Evolutionary conservation across 2,113 vertebrate genomes (phyloP).

Genomic region (Orientallactaga bullata): DNA sequence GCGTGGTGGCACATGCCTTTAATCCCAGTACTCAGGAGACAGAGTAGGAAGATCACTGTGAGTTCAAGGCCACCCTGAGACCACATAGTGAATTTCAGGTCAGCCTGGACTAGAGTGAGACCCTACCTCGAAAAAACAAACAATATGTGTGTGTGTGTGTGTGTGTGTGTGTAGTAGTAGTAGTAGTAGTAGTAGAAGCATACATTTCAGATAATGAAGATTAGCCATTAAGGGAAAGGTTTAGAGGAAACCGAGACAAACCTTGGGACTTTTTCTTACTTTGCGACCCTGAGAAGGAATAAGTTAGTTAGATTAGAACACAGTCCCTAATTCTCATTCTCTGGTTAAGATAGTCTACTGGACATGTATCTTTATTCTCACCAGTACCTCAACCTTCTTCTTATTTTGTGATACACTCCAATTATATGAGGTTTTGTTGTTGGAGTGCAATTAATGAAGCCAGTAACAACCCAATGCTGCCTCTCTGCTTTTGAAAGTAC

Average conservation of each 20-base stretch:
- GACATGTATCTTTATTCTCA: not conserved
- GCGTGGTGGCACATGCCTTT: no score
- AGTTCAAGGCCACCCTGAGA: no score
- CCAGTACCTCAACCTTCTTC: not conserved
- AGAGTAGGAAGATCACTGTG: no score
- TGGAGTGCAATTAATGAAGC: not conserved
- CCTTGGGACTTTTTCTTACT: not conserved
- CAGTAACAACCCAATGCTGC: not conserved
- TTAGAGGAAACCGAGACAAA: not conserved
- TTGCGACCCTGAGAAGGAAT: not conserved
- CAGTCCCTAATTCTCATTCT: not conserved
- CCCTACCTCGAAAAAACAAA: no score
- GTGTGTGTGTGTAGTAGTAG: no score
- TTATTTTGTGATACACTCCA: not conserved
- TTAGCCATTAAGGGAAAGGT: not conserved
- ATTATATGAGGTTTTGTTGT: not conserved
- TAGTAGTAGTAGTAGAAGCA: no score
- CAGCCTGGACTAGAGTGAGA: no score
- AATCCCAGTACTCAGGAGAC: no score
- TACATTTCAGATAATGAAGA: not conserved
- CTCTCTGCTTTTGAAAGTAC: not conserved
- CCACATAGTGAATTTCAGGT: no score
- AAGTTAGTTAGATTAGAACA: not conserved
- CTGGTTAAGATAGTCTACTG: not conserved
- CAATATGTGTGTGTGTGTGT: no score